Conservation (phyloP, 2,113 vertebrate genomes). For the Cercopithecus mona region DNA sequence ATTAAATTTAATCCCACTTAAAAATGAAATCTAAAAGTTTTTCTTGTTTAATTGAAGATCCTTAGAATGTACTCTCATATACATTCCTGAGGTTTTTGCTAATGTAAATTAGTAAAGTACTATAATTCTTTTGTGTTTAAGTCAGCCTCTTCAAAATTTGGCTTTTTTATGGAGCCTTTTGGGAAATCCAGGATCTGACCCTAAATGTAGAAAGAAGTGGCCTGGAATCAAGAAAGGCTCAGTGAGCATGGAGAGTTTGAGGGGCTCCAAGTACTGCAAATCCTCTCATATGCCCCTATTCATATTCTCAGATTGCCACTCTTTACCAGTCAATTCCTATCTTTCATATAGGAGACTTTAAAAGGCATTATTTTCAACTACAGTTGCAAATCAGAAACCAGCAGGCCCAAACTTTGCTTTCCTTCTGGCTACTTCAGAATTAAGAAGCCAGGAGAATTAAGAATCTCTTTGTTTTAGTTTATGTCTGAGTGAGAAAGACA, state of each 20-base stretch:
- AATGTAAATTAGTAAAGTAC: not conserved
- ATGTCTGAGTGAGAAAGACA: not conserved
- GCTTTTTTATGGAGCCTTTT: not conserved
- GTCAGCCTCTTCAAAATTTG: not conserved
- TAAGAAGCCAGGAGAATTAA: too few relatives aligned
- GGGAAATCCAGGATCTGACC: not conserved
- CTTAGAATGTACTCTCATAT: not conserved
- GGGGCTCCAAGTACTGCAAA: not conserved
- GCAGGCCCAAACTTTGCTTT: not conserved
- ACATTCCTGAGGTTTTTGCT: not conserved
- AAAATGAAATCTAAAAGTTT: not conserved
- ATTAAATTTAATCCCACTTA: not conserved
- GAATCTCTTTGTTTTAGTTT: not conserved
- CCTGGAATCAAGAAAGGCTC: not conserved
- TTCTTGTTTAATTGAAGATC: not conserved
- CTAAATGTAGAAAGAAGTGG: not conserved
- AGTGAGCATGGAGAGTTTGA: not conserved
- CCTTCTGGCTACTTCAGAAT: not conserved
- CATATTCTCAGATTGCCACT: not conserved
- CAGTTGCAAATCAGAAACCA: not conserved
- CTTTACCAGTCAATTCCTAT: not conserved
- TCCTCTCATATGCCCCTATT: not conserved
- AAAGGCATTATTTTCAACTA: not conserved
- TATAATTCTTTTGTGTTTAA: not conserved
- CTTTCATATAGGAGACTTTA: not conserved